Evolutionary conservation across 2,113 vertebrate species (phyloP).

Genomic region (Spea bombifrons): DNA sequence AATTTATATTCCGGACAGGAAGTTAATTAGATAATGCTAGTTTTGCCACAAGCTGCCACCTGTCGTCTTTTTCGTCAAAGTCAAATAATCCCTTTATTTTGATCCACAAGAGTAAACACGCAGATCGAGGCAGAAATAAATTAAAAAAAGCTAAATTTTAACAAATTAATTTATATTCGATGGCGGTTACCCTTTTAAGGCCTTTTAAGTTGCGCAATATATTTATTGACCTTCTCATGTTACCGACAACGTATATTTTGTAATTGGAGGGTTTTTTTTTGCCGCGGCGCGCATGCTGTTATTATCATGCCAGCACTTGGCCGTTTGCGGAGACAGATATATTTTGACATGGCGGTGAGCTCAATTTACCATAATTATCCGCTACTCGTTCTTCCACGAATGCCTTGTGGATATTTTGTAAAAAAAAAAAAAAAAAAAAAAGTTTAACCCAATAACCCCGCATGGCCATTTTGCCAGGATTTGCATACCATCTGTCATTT

Average conservation of each 20-base stretch:
- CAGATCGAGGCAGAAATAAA: no score
- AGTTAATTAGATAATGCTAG: no score
- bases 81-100: no score
- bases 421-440: background rate
- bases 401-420: slow-evolving; percentile 29
- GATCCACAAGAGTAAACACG: no score
- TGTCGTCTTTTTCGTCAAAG: no score
- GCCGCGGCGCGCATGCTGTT: slow-evolving; percentile 4
- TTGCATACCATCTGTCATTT: slow-evolving; percentile 35
- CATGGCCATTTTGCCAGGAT: slow-evolving; percentile 15
- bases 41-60: no score
- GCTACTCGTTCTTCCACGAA: slow-evolving; percentile 7
- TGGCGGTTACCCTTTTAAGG: background rate
- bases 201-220: slow-evolving; percentile 24
- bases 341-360: slow-evolving; percentile 31
- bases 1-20: no score
- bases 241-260: slow-evolving; percentile 21
- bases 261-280: slow-evolving; percentile 21
- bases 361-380: slow-evolving; percentile 39
- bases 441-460: slow-evolving; percentile 26
- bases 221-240: slow-evolving; percentile 25
- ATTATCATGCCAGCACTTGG: slow-evolving; percentile 24
- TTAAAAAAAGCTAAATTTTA: no score
- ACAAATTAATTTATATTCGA: no score
- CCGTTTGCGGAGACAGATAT: slow-evolving; percentile 39